These are phyloP conservation scores for Podargus strigoides DNA, from an alignment of 2,797 vertebrate species.

Conservation along the genomic window DNA sequence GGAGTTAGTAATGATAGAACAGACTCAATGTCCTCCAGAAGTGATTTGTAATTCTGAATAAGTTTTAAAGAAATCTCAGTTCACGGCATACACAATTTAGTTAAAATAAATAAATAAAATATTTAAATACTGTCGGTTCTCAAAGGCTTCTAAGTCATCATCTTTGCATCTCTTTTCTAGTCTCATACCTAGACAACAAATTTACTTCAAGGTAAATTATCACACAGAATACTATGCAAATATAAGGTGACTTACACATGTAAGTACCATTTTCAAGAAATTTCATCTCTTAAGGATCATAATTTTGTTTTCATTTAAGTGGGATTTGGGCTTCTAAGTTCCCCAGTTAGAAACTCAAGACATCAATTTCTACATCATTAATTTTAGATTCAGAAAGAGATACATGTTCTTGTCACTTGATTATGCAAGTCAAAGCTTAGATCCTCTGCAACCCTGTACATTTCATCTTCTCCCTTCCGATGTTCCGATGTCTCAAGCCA, in stretches of 20 bases:
- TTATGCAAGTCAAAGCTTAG: neutral
- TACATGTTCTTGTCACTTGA: neutral
- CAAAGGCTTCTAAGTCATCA: neutral
- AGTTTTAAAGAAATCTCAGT: neutral
- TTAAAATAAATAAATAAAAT: neutral
- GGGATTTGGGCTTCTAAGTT: neutral
- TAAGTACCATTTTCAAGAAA: neutral
- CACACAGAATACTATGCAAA: neutral
- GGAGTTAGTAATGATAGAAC: neutral
- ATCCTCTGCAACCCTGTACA: neutral
- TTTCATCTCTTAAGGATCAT: neutral
- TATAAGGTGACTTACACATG: neutral
- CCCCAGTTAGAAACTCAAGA: neutral
- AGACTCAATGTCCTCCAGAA: neutral
- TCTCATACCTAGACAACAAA: neutral
- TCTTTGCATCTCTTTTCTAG: neutral
- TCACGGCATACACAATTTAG: neutral
- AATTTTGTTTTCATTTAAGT: neutral
- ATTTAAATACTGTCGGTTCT: neutral
- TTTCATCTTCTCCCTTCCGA: neutral
- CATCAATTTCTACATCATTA: neutral
- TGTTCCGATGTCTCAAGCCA: neutral
- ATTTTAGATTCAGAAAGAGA: neutral
- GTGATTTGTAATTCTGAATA: neutral
- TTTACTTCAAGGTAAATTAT: neutral